A percentile compares a stretch with the other conserved stretches of the same genome.
phyloP scores from a whole-genome alignment of 2,888 invertebrate species.

The Perdita meconis region DNA sequence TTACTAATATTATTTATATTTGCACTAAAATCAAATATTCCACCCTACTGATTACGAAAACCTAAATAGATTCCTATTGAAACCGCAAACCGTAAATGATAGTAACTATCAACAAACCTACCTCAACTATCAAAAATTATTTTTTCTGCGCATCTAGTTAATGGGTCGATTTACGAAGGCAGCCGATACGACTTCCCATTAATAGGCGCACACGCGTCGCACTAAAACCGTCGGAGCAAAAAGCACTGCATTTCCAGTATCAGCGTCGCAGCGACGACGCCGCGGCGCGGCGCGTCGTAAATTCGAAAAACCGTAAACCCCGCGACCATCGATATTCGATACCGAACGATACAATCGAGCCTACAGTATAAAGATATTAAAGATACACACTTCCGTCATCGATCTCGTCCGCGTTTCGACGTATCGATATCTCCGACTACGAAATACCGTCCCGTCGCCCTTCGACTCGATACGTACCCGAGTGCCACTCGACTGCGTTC shows the following conservation, averaged over 20 bases:
- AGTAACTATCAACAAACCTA: no score
- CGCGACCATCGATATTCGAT: constrained; percentile 18
- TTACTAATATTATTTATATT: no score
- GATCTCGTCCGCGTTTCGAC: constrained; percentile 31
- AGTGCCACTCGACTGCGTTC: constrained; percentile 55
- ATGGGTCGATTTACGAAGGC: no score
- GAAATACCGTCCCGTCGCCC: constrained; percentile 45
- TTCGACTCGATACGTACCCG: constrained; percentile 41
- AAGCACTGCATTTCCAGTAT: not conserved
- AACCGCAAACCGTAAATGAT: no score
- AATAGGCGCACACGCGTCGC: not conserved
- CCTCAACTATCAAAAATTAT: no score
- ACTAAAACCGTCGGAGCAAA: not conserved
- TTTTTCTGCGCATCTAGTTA: no score
- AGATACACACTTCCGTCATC: constrained; percentile 48
- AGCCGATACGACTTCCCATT: not conserved
- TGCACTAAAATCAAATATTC: no score
- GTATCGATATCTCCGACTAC: constrained; percentile 47
- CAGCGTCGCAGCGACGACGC: not conserved
- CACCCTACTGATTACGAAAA: no score
- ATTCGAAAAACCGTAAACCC: constrained; percentile 40
- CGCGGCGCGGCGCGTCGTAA: constrained; percentile 21
- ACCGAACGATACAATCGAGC: constrained; percentile 47
- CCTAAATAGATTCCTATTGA: no score
- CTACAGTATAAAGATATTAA: constrained; percentile 36